A percentile compares a stretch with the other conserved stretches of the same genome.
Conservation (phyloP, 1,140 invertebrate genomes). For the Grapholita molesta region DNA sequence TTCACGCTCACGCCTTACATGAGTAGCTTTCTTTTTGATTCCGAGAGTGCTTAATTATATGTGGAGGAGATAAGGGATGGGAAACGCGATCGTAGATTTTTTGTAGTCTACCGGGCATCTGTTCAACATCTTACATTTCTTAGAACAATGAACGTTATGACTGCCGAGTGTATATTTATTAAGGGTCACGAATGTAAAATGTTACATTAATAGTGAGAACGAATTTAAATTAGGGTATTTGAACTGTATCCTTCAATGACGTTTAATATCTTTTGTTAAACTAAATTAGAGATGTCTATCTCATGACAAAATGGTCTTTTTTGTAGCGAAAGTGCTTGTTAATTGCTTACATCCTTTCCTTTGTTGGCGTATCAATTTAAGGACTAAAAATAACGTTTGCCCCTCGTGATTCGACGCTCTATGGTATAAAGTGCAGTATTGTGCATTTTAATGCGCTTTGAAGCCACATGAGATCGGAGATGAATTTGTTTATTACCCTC, state of each 20-base stretch:
- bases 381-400: conserved; percentile 66
- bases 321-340: conserved; percentile 59
- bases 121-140: conserved; percentile 28
- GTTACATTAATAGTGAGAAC: neutral
- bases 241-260: neutral
- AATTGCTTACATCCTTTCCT: conserved; percentile 73
- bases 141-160: conserved; percentile 24
- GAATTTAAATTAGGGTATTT: neutral
- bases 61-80: conserved; percentile 35
- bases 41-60: conserved; percentile 59
- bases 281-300: neutral
- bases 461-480: conserved; percentile 73
- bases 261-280: neutral
- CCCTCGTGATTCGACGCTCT: conserved; percentile 52
- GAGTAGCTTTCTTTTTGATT: conserved; percentile 65
- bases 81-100: conserved; percentile 44
- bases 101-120: conserved; percentile 37
- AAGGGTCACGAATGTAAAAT: neutral
- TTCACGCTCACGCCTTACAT: conserved; percentile 66
- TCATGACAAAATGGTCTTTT: neutral
- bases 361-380: conserved; percentile 72
- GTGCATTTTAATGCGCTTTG: conserved; percentile 72
- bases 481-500: conserved; percentile 77
- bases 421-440: conserved; percentile 74
- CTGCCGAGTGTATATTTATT: neutral